Base-by-base conservation (phyloP, 2,888 invertebrate genomes). In the Meloe dianella region DNA sequence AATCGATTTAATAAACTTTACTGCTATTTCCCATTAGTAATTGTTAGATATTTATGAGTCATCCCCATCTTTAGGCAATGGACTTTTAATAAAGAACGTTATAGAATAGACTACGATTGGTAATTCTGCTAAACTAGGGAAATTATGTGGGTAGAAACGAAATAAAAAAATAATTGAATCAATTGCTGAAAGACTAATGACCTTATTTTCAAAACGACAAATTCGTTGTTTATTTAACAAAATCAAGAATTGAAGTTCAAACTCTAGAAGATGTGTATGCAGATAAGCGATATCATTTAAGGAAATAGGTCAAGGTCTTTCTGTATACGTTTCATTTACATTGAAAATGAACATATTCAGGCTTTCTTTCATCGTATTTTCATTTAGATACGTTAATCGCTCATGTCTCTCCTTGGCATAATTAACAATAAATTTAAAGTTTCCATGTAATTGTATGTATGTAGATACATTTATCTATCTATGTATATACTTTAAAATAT, bases 401-500 rank as follows among this genome's bases (percentile, higher is more conserved):
- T n/a, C n/a, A n/a, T n/a, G n/a, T n/a, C n/a, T n/a, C n/a, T 47
- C 47, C 47, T 17, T 47, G 47, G 20, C 9, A n/a, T n/a, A n/a
- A n/a, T n/a, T n/a, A n/a, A n/a, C n/a, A n/a, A n/a, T n/a, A n/a
- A n/a, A n/a, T n/a, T n/a, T n/a, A n/a, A n/a, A n/a, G n/a, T n/a
- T n/a, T n/a, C 35, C 12, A 4, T 14, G 3, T 35, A 35, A 2
- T 35, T 35, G 2, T 35, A 14, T 17, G n/a, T 20, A 20, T 47
- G 17, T 17, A 20, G 10, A 5, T 17, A 17, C 38, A 41, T 7
- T 38, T 14, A 20, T 38, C 8, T n/a, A 27, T 27, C 6, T 41
- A 41, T 41, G n/a, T n/a, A n/a, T n/a, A n/a, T n/a, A n/a, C n/a
- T 41, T 41, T 41, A n/a, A 41, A 41, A 17, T 41, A 41, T n/a